Percentiles rank a stretch among this genome's conserved stretches.
phyloP scores from a whole-genome alignment of 2,888 invertebrate species.

The Melinopterus prodromus region DNA sequence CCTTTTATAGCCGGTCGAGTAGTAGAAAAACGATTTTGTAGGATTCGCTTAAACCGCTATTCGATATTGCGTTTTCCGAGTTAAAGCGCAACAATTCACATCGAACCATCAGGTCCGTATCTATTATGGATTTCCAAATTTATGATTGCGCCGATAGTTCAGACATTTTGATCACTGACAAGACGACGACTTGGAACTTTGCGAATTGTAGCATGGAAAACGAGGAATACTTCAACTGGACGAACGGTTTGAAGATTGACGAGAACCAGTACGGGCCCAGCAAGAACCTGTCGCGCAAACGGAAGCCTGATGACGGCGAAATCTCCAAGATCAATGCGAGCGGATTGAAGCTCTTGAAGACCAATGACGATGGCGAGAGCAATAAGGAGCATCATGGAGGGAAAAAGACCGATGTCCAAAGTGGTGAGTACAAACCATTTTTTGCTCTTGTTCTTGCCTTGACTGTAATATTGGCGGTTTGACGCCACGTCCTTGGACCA shows the following conservation, averaged over 20 bases:
- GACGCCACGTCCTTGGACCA: too few species aligned
- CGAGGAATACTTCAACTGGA: slow-evolving; percentile 59
- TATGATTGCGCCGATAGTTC: slow-evolving; percentile 52
- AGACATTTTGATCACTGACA: slow-evolving; percentile 48
- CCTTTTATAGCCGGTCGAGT: background rate
- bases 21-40: slow-evolving; percentile 28
- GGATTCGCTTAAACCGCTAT: too few species aligned
- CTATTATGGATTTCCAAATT: slow-evolving; percentile 61
- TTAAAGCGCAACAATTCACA: slow-evolving; percentile 8
- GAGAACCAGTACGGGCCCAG: slow-evolving; percentile 46
- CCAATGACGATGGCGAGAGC: slow-evolving; percentile 18
- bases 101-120: slow-evolving; percentile 13
- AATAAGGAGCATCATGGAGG: slow-evolving; percentile 18
- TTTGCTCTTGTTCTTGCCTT: background rate
- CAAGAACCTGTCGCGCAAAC: slow-evolving; percentile 44
- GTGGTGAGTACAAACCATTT: slow-evolving; percentile 30
- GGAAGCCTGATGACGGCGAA: slow-evolving; percentile 42
- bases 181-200: slow-evolving; percentile 49
- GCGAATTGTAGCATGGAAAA: slow-evolving; percentile 54
- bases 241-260: slow-evolving; percentile 55
- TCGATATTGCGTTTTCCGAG: too few species aligned
- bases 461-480: background rate
- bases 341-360: slow-evolving; percentile 31
- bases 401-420: slow-evolving; percentile 31
- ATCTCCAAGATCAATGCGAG: slow-evolving; percentile 29